These are phyloP conservation scores for Drosophila bipectinata DNA, from an alignment of 1,140 invertebrate species.

Conservation along the genomic window DNA sequence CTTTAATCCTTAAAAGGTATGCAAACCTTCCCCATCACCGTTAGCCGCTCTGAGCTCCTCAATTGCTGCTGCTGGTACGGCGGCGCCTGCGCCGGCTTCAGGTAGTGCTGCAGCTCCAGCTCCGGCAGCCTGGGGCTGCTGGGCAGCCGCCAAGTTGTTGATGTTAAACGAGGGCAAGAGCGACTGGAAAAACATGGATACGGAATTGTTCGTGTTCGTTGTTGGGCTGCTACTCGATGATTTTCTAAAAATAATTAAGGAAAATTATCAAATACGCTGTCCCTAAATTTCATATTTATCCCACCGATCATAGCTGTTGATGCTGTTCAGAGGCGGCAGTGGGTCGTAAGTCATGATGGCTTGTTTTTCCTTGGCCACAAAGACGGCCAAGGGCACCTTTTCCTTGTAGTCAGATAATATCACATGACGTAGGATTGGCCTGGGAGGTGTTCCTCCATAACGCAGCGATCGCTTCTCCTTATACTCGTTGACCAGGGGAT, in stretches of 20 bases:
- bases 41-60: slow-evolving; percentile 41
- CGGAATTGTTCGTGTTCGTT: slow-evolving; percentile 76
- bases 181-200: slow-evolving; percentile 88
- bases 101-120: slow-evolving; percentile 12
- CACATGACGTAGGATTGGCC: slow-evolving; percentile 91
- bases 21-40: slow-evolving; percentile 26
- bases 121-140: slow-evolving; percentile 64
- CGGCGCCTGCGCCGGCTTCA: slow-evolving; percentile 28
- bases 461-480: slow-evolving; percentile 86
- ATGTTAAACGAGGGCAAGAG: slow-evolving; percentile 87
- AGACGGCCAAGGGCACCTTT: slow-evolving; percentile 79
- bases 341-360: slow-evolving; percentile 93
- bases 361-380: slow-evolving; percentile 83
- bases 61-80: slow-evolving; percentile 1
- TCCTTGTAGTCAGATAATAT: slow-evolving; percentile 92
- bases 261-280: neutral
- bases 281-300: neutral
- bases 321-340: slow-evolving; percentile 90
- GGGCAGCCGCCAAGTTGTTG: slow-evolving; percentile 53
- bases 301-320: slow-evolving; percentile 87
- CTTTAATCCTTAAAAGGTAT: neutral
- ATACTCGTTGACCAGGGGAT: slow-evolving; percentile 87
- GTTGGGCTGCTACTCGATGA: slow-evolving; percentile 84
- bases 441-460: slow-evolving; percentile 85
- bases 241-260: slow-evolving; percentile 53